These are phyloP conservation scores for Syngnathus acus DNA, from an alignment of 2,797 vertebrate genomes.

Conservation along the genomic window DNA sequence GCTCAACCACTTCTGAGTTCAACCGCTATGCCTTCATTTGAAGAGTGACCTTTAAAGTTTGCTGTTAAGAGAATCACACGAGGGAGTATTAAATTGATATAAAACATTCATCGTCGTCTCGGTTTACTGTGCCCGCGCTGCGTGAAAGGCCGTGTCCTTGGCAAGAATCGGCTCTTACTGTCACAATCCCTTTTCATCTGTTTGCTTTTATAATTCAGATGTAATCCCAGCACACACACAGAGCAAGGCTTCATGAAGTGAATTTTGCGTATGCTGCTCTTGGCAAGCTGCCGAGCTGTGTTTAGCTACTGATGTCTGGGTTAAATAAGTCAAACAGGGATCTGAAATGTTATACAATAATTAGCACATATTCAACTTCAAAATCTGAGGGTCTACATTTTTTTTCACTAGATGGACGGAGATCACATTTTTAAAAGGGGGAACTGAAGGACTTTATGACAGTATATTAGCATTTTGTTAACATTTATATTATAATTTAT, in stretches of 20 bases:
- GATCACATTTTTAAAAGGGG: neutral
- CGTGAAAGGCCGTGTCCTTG: slow-evolving; percentile 20
- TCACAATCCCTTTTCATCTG: slow-evolving; percentile 22
- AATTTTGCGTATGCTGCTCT: slow-evolving; percentile 9
- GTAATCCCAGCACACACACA: slow-evolving; percentile 33
- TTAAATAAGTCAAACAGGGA: slow-evolving; percentile 20
- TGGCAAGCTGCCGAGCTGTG: slow-evolving; percentile 5
- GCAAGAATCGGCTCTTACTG: slow-evolving; percentile 22
- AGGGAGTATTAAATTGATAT: neutral
- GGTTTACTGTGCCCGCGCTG: neutral
- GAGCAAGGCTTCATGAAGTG: slow-evolving; percentile 11
- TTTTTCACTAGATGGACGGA: neutral
- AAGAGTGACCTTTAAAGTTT: slow-evolving; percentile 9
- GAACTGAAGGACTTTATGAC: neutral
- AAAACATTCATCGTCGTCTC: slow-evolving; percentile 10
- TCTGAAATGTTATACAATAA: slow-evolving; percentile 7
- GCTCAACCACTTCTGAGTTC: neutral
- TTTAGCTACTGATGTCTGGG: slow-evolving; percentile 12
- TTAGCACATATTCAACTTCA: neutral
- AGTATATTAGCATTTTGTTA: neutral
- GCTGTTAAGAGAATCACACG: slow-evolving; percentile 5
- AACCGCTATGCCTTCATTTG: slow-evolving; percentile 1
- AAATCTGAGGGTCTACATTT: neutral
- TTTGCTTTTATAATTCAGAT: slow-evolving; percentile 43
- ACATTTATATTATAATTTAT: too few species aligned